Conservation (phyloP, 2,113 vertebrate species). For the Anseranas semipalmata region DNA sequence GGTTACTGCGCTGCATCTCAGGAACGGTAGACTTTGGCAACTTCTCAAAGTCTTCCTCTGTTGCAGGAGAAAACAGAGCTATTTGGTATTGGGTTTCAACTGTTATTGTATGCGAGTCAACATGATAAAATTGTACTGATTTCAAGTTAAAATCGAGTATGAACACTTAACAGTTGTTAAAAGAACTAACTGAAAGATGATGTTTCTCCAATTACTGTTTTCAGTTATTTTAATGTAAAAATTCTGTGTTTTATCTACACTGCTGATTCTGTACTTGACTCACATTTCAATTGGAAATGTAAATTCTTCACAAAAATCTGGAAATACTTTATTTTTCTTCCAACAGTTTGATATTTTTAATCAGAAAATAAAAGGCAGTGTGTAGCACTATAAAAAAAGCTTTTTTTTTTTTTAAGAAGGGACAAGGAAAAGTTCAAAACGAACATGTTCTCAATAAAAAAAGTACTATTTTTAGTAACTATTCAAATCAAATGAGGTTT, state of each 20-base stretch:
- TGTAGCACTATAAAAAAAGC: background rate
- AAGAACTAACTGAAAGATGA: background rate
- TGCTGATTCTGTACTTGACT: background rate
- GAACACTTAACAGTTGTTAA: background rate
- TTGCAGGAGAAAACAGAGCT: slow-evolving; percentile 3
- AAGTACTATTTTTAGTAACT: background rate
- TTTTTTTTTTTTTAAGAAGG: background rate
- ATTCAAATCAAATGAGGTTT: background rate
- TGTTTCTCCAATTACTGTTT: background rate
- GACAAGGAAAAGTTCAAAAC: background rate
- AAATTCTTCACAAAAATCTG: background rate
- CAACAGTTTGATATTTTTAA: background rate
- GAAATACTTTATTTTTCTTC: background rate
- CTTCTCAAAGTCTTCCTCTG: slow-evolving; percentile 97
- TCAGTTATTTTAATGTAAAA: background rate
- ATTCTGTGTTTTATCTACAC: background rate
- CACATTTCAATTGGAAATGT: background rate
- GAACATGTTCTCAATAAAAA: background rate
- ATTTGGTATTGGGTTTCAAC: background rate
- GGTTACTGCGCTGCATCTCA: slow-evolving; percentile 97
- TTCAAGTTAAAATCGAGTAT: background rate
- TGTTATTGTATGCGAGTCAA: background rate
- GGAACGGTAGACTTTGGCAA: slow-evolving; percentile 89
- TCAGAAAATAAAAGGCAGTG: background rate
- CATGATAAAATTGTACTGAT: fast-evolving